Percentiles rank a stretch among this genome's conserved stretches.
phyloP scores from a whole-genome alignment of 2,797 vertebrate species.

The Discoglossus pictus region DNA sequence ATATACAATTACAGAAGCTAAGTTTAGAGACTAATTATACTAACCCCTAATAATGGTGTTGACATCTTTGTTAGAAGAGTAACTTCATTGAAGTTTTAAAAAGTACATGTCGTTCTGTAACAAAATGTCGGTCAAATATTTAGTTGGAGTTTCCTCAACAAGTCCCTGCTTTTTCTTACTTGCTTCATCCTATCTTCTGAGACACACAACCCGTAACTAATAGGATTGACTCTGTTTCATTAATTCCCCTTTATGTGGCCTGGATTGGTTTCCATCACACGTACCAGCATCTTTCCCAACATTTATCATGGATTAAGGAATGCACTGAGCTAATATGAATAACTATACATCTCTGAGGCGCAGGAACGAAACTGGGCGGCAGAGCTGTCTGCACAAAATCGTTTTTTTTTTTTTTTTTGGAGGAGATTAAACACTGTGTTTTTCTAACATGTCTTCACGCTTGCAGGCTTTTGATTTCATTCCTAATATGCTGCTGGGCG shows the following conservation, averaged over 20 bases:
- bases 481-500: constrained; percentile 22
- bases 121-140: background rate
- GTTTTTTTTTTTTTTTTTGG: too few relatives aligned
- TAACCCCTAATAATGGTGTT: too few relatives aligned
- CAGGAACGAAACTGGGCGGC: constrained; percentile 26
- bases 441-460: constrained; percentile 26
- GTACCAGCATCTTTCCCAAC: constrained; percentile 75
- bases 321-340: constrained; percentile 49
- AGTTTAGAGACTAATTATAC: too few relatives aligned
- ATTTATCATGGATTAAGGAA: constrained; percentile 66
- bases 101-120: too few relatives aligned
- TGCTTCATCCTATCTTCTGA: constrained; percentile 69
- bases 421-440: constrained; percentile 40
- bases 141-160: background rate
- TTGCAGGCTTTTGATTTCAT: constrained; percentile 13
- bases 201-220: constrained; percentile 84
- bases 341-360: constrained; percentile 31
- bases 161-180: constrained; percentile 33
- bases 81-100: too few relatives aligned
- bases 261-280: constrained; percentile 85
- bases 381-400: constrained; percentile 12
- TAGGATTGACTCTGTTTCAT: constrained; percentile 91
- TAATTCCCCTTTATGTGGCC: constrained; percentile 82
- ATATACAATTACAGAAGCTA: too few relatives aligned
- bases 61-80: too few relatives aligned